Evolutionary conservation across 2,113 vertebrate species (phyloP).

Genomic region (Hirundichthys speculiger): DNA sequence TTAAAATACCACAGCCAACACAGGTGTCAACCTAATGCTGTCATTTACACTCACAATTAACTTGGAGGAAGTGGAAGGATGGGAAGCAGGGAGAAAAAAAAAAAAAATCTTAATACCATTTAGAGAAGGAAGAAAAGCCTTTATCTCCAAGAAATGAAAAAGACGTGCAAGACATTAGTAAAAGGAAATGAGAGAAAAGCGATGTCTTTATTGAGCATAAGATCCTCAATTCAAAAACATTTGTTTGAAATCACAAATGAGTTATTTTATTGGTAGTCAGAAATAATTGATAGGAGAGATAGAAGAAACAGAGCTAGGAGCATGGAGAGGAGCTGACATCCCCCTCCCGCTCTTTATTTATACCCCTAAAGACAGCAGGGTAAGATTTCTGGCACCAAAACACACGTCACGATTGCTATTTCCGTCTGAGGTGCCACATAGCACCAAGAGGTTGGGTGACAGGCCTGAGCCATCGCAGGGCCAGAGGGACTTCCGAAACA

Average conservation of each 20-base stretch:
- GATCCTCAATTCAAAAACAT: not conserved
- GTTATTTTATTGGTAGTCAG: not conserved
- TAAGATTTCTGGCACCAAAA: constrained; percentile 86
- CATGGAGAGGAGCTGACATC: constrained; percentile 26
- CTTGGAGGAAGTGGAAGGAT: not conserved
- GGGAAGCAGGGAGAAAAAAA: not conserved
- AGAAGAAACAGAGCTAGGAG: constrained; percentile 36
- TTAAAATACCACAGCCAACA: constrained; percentile 63
- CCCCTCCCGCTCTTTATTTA: constrained; percentile 63
- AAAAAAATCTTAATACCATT: not conserved
- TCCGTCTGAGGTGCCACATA: constrained; percentile 76
- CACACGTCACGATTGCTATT: constrained; percentile 79
- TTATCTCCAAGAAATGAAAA: not conserved
- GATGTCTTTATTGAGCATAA: not conserved
- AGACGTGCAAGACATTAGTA: not conserved
- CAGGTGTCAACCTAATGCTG: constrained; percentile 59
- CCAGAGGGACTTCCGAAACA: constrained; percentile 56
- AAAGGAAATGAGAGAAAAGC: not conserved
- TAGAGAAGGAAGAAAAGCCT: not conserved
- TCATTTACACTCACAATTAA: constrained; percentile 45
- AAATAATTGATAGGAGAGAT: constrained; percentile 26
- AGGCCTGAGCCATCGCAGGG: constrained; percentile 59
- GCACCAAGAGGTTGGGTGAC: constrained; percentile 72
- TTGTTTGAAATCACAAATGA: not conserved
- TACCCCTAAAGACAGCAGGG: constrained; percentile 69